Percentiles rank a stretch among this genome's conserved stretches.
Evolutionary conservation across 1,140 invertebrate species (phyloP).

Genomic region (Globodera rostochiensis): DNA sequence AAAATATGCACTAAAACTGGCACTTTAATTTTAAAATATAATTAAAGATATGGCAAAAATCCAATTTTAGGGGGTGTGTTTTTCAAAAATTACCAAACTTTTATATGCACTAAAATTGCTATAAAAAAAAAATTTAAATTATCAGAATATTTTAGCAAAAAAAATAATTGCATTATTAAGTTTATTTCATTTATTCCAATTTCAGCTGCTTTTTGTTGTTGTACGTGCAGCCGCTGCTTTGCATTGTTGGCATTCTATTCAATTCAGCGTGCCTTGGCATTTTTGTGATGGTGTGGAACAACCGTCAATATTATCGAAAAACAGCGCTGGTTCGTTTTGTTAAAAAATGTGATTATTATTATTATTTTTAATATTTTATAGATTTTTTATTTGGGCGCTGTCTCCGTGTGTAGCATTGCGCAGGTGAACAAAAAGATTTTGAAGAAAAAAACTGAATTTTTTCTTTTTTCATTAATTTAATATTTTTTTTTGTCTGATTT

Average conservation of each 20-base stretch:
- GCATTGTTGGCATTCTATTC: slow-evolving; percentile 37
- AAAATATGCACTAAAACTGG: too few species aligned
- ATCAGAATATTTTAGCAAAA: too few species aligned
- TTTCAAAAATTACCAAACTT: too few species aligned
- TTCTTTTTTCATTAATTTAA: not conserved
- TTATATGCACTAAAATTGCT: too few species aligned
- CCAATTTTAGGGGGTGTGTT: too few species aligned
- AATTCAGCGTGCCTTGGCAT: slow-evolving; percentile 42
- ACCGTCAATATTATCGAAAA: slow-evolving; percentile 44
- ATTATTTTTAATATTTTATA: not conserved
- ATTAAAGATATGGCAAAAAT: too few species aligned
- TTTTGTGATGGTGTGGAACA: slow-evolving; percentile 35
- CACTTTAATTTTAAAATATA: too few species aligned
- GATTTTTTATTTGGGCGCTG: slow-evolving; percentile 13
- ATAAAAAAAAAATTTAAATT: too few species aligned
- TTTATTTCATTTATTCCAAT: not conserved
- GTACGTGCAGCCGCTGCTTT: slow-evolving; percentile 44
- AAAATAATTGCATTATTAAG: too few species aligned
- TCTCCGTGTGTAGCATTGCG: slow-evolving; percentile 30
- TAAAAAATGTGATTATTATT: too few species aligned
- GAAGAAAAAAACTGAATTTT: not conserved
- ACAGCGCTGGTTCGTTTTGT: slow-evolving; percentile 38
- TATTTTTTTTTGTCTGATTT: too few species aligned
- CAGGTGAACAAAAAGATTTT: not conserved
- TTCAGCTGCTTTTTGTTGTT: slow-evolving; percentile 40